phyloP scores from a whole-genome alignment of 2,113 vertebrate species.

The Psammodynastes pulverulentus region DNA sequence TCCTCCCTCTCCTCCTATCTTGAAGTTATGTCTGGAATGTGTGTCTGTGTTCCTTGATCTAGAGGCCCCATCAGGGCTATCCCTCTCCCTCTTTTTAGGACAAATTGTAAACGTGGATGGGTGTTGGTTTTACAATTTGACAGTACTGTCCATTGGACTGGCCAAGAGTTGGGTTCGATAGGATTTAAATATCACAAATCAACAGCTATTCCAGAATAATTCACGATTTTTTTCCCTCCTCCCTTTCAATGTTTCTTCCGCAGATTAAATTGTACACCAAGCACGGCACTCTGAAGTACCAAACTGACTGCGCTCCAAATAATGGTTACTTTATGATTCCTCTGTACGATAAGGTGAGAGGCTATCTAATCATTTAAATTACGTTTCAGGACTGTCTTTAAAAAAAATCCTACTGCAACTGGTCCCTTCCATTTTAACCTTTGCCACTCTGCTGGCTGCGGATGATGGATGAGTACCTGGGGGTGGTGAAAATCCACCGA shows the following conservation, averaged over 20 bases:
- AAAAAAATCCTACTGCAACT: not conserved
- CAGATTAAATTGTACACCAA: constrained; percentile 97
- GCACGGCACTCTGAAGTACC: constrained; percentile 97
- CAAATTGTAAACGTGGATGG: too few species aligned
- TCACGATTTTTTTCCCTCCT: fast-evolving
- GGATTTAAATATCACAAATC: not conserved
- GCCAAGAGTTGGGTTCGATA: not conserved
- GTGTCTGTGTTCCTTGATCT: too few species aligned
- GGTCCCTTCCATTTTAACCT: not conserved
- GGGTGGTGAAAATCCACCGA: not conserved
- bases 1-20: too few species aligned
- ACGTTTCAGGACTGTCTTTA: not conserved
- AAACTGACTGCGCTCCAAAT: constrained; percentile 96
- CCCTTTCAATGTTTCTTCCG: not conserved
- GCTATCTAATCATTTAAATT: not conserved
- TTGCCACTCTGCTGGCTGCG: not conserved
- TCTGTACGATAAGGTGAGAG: constrained; percentile 94
- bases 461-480: not conserved
- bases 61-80: too few species aligned
- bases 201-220: not conserved
- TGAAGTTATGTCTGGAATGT: too few species aligned
- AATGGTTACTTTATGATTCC: constrained; percentile 99
- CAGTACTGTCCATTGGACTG: not conserved
- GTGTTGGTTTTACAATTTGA: too few species aligned
- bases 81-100: too few species aligned